Base-by-base conservation (phyloP, 2,797 vertebrate genomes). In the Apogon hyalosoma region DNA sequence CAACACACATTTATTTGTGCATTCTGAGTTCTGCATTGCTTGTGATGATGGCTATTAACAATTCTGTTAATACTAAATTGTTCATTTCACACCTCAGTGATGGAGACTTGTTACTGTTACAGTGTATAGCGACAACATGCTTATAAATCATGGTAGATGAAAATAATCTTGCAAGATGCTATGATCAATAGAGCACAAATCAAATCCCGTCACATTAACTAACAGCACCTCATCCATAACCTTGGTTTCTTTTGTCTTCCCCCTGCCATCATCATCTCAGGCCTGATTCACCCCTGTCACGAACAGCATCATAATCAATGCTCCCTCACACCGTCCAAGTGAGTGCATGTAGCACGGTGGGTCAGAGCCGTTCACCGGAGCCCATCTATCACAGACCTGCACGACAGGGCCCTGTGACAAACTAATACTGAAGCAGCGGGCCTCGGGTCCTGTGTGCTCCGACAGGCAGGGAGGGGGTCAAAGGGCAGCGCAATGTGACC, bases 261-360 rank as follows among this genome's bases (percentile, higher is more conserved):
- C 55, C 53, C 68, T 64, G 55, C 69, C 64, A 41, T 42, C 76
- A 13, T 77, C 63, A 52, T 68, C 74, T 58, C 73, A n/a, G 73
- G 33, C 62, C 76, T 45, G 77, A 80, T 61, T 87, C 80, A 70
- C 71, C 84, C 70, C 67, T 69, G 86, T 87, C 87, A 88, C 21
- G 7, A 75, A 79, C 43, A 77, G 83, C 87, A 87, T 92, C 81
- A 84, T 87, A 89, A 92, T 93, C 92, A 92, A 90, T 92, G 88
- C 87, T 84, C 71, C 57, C 77, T 84, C 83, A 79, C 84, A 33
- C 68, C 71, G 40, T 65, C 73, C 65, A 1, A 61, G 64, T 13
- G 69, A 73, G 67, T 7, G 66, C 59, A 11, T 48, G 80, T 84
- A 57, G 72, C 69, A 53, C n/a, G 46, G 48, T 28, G 80, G 90